Base-by-base conservation (phyloP, 2,797 vertebrate species). In the Poeciliopsis infans region DNA sequence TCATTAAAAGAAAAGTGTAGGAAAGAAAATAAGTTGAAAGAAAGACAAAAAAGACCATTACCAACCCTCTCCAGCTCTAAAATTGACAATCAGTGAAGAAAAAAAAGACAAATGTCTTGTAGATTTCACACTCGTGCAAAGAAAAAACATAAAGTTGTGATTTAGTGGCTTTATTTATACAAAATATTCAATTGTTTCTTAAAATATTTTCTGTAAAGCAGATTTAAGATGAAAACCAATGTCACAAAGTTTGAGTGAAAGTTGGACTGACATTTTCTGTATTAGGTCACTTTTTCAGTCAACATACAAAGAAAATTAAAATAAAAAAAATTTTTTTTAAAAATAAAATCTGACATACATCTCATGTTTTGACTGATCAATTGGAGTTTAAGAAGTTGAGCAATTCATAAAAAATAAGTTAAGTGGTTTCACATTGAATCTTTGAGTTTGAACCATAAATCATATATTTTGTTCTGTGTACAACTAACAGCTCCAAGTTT, bases 141-240 rank as follows among this genome's bases (percentile, higher is more conserved):
- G 7, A 74, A 68, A 33, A 78, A 45, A 69, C 23, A 0, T 41
- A 45, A 79, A 6, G 12, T 74, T 83, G 3, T 28, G 43, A 72
- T 68, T 8, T 28, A 41, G 76, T 49, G 8, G 74, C 41, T 86
- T 87, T 68, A 80, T 79, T 87, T 83, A 80, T 90, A 89, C 74
- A 91, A 92, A 90, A 90, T 82, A 36, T 74, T 79, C n/a, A 49
- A 59, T 76, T 41, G 31, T 74, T 70, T 75, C 28, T 70, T 66
- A 55, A 71, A 28, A 69, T 39, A 25, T 25, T 75, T 68, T 53
- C 1, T 66, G 39, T 69, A 39, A 76, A 66, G 75, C 33, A 57
- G 33, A 7, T 20, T 78, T 61, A 77, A 64, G 33, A 4, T 84
- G 43, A 46, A 77, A 53, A 69, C 55, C 36, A 76, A 77, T 20